Evolutionary conservation across 2,888 invertebrate species (phyloP), one percentile per base, ranked within the genome.

Genomic region (Lacanobia oleracea): DNA sequence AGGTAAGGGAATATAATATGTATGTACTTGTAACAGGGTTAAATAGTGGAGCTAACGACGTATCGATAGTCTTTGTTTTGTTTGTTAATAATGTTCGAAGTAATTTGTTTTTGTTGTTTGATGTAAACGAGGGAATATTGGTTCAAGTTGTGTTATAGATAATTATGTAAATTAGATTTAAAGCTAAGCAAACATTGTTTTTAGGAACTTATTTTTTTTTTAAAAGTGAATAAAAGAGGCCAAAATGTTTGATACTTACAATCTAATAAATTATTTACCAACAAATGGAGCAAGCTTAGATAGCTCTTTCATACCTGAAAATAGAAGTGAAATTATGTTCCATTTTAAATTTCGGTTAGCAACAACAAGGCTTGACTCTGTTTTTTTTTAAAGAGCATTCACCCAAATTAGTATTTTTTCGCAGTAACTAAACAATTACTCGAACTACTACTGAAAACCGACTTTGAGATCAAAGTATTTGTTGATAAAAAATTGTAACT

Each of bases 41-140:
- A 50, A 75, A 80, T 57, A 72, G 45, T 75, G 27, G 40, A 9
- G 43, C 33, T 68, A 71, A 70, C 56, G 27, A 70, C 45, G 33
- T 62, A 72, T 62, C 50, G 54, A 68, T 78, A 18, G 12, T 27
- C 51, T 67, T 57, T 48, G 18, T 75, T 45, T 60, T 59, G 37
- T 40, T 66, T 59, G 27, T 54, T 33, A 50, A 40, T 54, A 48
- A 16, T 51, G 40, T 60, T 60, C 2, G 14, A 8, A 37, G 27
- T 59, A 8, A 59, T 72, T 56, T 6, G n/a, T 50, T 43, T 21
- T 50, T 65, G 9, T 57, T 40, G 27, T 56, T 43, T 18, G 14
- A 21, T 73, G 5, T 48, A 4, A 48, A 2, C 4, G 9, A 48
- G 23, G 5, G 1, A 9, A 40, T 43, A 16, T 67, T n/a, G 10